Conservation (phyloP, 2,888 invertebrate species). For the Cremastinae sp. region DNA sequence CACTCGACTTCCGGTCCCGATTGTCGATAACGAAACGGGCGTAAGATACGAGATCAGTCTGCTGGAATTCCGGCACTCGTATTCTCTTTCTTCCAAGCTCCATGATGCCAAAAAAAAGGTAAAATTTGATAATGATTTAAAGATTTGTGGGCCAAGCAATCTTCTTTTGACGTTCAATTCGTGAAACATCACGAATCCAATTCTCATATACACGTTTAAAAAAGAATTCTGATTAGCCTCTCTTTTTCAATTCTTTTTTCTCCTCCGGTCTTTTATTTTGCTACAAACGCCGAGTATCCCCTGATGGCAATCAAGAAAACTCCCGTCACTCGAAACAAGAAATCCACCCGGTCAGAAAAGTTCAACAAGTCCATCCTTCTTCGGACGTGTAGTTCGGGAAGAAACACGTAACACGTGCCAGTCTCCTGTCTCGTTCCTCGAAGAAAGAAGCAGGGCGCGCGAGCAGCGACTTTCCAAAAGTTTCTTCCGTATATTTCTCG, state of each 20-base stretch:
- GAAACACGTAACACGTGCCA: constrained; percentile 42
- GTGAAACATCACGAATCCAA: constrained; percentile 6
- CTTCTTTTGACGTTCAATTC: constrained; percentile 16
- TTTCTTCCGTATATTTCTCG: neutral
- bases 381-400: constrained; percentile 7
- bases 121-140: constrained; percentile 54
- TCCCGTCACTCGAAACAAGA: constrained; percentile 23
- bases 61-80: neutral
- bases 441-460: neutral
- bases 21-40: no score
- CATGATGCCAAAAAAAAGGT: no score
- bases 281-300: constrained; percentile 59
- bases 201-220: constrained; percentile 43
- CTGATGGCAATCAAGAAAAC: constrained; percentile 56
- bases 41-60: no score
- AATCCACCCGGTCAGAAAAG: constrained; percentile 53
- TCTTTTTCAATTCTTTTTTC: no score
- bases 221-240: no score
- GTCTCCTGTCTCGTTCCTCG: constrained; percentile 5
- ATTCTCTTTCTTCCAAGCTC: neutral
- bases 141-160: constrained; percentile 3
- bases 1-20: constrained; percentile 24
- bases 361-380: constrained; percentile 58
- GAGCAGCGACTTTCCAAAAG: neutral
- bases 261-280: constrained; percentile 29